Percentiles rank a stretch among this genome's conserved stretches.
These are phyloP conservation scores for Pseudorasbora parva DNA, from an alignment of 2,113 vertebrate genomes.

Conservation along the genomic window DNA sequence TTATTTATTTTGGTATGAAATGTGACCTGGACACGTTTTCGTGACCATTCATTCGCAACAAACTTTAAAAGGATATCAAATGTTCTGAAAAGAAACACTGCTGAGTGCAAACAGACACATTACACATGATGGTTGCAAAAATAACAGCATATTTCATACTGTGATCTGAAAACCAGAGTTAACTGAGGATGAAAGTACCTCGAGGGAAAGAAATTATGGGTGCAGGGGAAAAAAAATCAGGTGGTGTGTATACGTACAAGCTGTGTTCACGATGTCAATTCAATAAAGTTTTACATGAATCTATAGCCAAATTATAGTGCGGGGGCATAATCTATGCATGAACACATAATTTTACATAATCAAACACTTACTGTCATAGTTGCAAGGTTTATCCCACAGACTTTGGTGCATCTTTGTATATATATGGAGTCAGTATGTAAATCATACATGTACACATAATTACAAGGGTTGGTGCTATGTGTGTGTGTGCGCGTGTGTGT, in stretches of 20 bases:
- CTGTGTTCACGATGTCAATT: constrained; percentile 39
- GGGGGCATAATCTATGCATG: constrained; percentile 5
- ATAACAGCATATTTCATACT: not conserved
- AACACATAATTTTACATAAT: constrained; percentile 32
- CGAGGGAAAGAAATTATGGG: not conserved
- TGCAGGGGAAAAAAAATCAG: not conserved
- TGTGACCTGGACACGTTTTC: not conserved
- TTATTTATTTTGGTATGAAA: not conserved
- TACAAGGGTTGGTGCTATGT: constrained; percentile 58
- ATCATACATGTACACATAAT: constrained; percentile 71
- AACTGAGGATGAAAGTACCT: constrained; percentile 22
- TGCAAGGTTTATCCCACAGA: constrained; percentile 21
- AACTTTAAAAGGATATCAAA: not conserved
- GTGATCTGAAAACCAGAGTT: not conserved
- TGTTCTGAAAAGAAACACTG: not conserved
- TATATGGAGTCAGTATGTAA: constrained; percentile 63
- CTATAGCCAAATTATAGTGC: constrained; percentile 32
- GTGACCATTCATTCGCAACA: not conserved
- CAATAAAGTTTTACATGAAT: constrained; percentile 39
- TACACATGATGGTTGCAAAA: not conserved
- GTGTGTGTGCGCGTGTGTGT: constrained; percentile 34
- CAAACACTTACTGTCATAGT: constrained; percentile 44
- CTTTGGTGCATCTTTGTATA: constrained; percentile 48
- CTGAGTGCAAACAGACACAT: not conserved
- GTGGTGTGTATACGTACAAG: constrained; percentile 7